Conservation (phyloP, 2,888 invertebrate species). For the Drosophila putrida region DNA sequence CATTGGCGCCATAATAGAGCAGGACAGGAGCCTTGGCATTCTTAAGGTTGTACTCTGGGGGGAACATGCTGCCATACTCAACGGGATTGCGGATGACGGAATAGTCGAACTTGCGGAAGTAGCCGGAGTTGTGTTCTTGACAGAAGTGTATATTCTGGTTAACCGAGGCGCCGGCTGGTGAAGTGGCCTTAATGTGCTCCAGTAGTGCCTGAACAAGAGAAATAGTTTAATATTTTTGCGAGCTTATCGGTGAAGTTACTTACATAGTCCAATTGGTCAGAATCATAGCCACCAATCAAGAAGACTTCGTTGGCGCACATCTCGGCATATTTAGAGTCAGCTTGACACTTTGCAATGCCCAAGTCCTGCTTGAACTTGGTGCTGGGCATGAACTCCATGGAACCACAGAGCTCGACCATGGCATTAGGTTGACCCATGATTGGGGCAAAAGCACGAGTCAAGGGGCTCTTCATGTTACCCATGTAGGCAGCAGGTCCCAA, state of each 20-base stretch:
- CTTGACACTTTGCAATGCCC: conserved; percentile 86
- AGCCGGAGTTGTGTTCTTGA: conserved; percentile 81
- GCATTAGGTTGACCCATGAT: conserved; percentile 77
- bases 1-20: conserved; percentile 87
- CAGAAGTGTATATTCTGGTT: conserved; percentile 84
- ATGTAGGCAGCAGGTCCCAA: conserved; percentile 87
- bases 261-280: conserved; percentile 85
- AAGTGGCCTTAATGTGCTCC: conserved; percentile 82
- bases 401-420: conserved; percentile 74
- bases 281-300: conserved; percentile 86
- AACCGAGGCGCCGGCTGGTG: conserved; percentile 83
- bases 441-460: conserved; percentile 75
- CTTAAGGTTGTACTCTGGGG: conserved; percentile 86
- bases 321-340: conserved; percentile 68
- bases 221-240: background rate
- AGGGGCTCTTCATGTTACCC: conserved; percentile 84
- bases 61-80: conserved; percentile 85
- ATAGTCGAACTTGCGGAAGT: conserved; percentile 84
- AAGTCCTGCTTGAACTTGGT: conserved; percentile 80
- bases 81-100: conserved; percentile 83
- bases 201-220: conserved; percentile 56
- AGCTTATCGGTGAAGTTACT: conserved; percentile 21
- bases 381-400: conserved; percentile 79
- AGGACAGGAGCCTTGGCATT: conserved; percentile 86
- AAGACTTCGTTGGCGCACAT: conserved; percentile 90